Conservation (phyloP, 1,140 invertebrate species). For the Lamellibrachia luymesi region DNA sequence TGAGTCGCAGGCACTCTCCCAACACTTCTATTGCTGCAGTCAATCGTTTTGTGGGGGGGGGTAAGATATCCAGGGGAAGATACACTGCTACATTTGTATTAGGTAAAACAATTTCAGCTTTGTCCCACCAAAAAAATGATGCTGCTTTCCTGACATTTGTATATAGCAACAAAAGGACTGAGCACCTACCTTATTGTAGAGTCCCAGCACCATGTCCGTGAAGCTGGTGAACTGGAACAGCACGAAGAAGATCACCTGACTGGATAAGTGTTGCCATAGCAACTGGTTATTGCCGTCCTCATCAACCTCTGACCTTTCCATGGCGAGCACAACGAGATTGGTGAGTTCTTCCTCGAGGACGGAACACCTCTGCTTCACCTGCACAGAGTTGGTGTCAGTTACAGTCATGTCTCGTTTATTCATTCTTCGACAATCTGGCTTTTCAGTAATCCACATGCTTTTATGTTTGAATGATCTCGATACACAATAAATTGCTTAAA, state of each 20-base stretch:
- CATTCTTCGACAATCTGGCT: no score
- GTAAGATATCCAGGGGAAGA: no score
- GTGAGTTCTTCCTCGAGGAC: conserved; percentile 91
- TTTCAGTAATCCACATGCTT: no score
- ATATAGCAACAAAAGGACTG: neutral
- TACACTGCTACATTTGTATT: no score
- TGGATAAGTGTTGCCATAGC: conserved; percentile 90
- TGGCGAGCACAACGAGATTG: conserved; percentile 84
- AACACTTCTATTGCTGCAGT: no score
- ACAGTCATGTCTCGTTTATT: no score
- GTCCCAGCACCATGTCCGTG: conserved; percentile 82
- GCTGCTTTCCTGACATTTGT: neutral
- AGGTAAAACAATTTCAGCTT: no score
- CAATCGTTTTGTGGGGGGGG: no score
- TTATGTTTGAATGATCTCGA: no score
- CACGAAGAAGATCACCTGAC: conserved; percentile 93
- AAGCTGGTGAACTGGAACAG: conserved; percentile 92
- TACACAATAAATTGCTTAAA: no score
- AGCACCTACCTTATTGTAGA: conserved; percentile 77
- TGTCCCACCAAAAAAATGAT: no score
- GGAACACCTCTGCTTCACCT: conserved; percentile 84
- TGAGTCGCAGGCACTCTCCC: no score
- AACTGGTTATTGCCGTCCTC: conserved; percentile 74
- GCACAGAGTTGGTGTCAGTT: neutral
- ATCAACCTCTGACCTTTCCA: conserved; percentile 79